Evolutionary conservation across 2,888 invertebrate species (phyloP), one percentile per base, ranked within the genome.

Genomic region (Orthosia gothica): DNA sequence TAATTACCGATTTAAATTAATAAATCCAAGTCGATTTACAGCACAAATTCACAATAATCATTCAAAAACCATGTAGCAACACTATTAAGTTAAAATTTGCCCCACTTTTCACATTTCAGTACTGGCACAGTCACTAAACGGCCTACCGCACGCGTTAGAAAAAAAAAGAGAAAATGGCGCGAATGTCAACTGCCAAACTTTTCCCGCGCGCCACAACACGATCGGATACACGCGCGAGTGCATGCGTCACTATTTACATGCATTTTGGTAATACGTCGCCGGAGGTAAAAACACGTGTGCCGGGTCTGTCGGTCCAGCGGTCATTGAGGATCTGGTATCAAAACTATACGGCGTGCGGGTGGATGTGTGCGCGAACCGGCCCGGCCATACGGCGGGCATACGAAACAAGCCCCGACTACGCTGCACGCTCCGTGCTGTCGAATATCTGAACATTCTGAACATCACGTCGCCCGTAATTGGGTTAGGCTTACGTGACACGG

Each of bases 261-360:
- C 94, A 93, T 95, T 94, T 93, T 90, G 92, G 92, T 89, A 87
- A 89, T 89, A 85, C 75, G 87, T 88, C 87, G 87, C 76, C 87
- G 85, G 87, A 88, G 89, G 90, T 90, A 88, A 87, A 90, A 90
- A 95, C 97, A 97, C 97, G 97, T 97, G 97, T 97, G 97, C 93
- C 95, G 95, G 92, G 96, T 93, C 95, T 94, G 96, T 96, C 97
- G 97, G 97, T 97, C 97, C 97, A 97, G 97, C 97, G 97, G 97
- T 97, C 97, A 97, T 97, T 97, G 97, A 97, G 94, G 93, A 93
- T 92, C 93, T 92, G 94, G 93, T 93, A 92, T 94, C 94, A 93
- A 92, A 93, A 93, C 93, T 94, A 94, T 93, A 94, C 93, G 91
- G 92, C 91, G 91, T 86, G 77, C 91, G 91, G 86, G 88, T 93